phyloP scores from a whole-genome alignment of 2,797 vertebrate species.

The Perdix hodgsoniae region DNA sequence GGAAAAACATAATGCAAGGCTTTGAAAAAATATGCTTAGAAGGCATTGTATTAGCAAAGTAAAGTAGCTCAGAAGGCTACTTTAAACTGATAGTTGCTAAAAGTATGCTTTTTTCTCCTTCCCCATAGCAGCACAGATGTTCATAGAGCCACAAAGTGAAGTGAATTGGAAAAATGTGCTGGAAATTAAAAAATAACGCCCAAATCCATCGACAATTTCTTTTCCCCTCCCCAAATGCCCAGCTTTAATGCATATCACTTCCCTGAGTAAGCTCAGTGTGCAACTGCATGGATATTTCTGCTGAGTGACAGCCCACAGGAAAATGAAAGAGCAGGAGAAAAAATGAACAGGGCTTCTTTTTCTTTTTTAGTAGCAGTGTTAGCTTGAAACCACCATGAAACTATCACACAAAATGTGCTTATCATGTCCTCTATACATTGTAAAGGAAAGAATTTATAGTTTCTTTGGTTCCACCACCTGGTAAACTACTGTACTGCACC shows the following conservation, averaged over 20 bases:
- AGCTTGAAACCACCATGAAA: not conserved
- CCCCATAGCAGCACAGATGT: not conserved
- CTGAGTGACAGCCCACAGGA: not conserved
- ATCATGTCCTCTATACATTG: fast-evolving
- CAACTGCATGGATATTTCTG: not conserved
- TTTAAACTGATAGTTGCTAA: not conserved
- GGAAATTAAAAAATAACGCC: not conserved
- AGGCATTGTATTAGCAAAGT: not conserved
- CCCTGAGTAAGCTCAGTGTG: not conserved
- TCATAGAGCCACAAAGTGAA: not conserved
- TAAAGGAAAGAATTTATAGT: not conserved
- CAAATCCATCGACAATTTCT: not conserved
- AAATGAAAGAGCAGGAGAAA: not conserved
- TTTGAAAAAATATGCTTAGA: not conserved
- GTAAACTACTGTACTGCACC: not conserved
- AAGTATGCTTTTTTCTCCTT: not conserved
- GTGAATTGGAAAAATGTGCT: not conserved
- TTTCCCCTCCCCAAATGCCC: not conserved
- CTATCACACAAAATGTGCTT: not conserved
- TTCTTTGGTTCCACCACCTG: conserved; percentile 42
- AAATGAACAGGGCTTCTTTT: not conserved
- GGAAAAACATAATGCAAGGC: not conserved
- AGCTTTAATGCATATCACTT: not conserved
- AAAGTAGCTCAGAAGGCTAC: not conserved
- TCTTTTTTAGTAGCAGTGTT: not conserved